Conservation (phyloP, 2,797 vertebrate species). For the Hypotaenidia philippensis region DNA sequence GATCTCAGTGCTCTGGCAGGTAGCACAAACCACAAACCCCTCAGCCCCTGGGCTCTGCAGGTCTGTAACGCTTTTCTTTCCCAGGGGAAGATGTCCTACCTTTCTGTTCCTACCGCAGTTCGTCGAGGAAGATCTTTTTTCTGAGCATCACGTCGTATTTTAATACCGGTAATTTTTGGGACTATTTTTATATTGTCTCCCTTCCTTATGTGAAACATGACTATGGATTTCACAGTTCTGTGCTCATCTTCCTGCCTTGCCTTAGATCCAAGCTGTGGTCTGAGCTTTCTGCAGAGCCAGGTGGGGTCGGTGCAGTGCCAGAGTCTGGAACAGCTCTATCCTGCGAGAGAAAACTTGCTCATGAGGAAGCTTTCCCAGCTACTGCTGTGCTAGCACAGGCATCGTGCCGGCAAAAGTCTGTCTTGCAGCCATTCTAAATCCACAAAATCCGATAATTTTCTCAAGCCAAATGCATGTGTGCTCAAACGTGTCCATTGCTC, state of each 20-base stretch:
- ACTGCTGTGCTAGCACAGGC: background rate
- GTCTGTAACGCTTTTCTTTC: background rate
- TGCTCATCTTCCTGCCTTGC: background rate
- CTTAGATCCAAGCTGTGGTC: background rate
- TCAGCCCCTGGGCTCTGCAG: background rate
- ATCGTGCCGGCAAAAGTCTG: background rate
- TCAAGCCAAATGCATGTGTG: background rate
- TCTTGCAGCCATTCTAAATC: background rate
- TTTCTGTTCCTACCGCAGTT: background rate
- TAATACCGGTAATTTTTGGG: background rate
- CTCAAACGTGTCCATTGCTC: fast-evolving
- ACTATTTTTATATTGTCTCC: background rate
- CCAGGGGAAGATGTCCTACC: background rate
- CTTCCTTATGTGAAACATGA: fast-evolving
- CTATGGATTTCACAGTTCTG: background rate
- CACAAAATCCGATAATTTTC: background rate
- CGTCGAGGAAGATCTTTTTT: background rate
- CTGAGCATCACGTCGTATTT: background rate
- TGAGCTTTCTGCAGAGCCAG: background rate
- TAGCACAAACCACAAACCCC: no score
- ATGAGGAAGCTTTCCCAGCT: background rate
- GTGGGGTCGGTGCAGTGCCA: background rate
- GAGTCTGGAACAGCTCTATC: background rate
- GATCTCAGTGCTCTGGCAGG: background rate
- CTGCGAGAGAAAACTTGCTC: background rate